Evolutionary conservation across 2,113 vertebrate genomes (phyloP).

Genomic region (Microtus richardsoni): DNA sequence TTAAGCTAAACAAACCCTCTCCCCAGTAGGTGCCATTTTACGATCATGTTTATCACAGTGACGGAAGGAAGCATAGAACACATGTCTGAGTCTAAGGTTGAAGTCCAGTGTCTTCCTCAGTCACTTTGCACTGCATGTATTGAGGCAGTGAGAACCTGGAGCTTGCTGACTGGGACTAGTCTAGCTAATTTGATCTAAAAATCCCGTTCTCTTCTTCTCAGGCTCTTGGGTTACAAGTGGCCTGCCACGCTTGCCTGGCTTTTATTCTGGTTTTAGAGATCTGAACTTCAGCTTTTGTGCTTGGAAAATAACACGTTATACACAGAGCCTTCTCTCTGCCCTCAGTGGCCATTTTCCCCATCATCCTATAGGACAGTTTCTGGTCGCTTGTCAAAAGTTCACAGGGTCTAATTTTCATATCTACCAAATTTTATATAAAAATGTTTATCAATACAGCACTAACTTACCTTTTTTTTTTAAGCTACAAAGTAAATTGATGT

Average conservation of each 20-base stretch:
- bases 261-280: background rate
- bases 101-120: background rate
- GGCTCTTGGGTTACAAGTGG: background rate
- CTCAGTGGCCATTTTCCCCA: background rate
- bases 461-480: background rate
- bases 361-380: background rate
- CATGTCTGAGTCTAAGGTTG: background rate
- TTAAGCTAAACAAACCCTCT: background rate
- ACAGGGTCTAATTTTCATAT: background rate
- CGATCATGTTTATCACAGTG: background rate
- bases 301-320: background rate
- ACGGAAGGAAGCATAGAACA: background rate
- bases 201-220: background rate
- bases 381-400: background rate
- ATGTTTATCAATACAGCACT: background rate
- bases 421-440: background rate
- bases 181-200: background rate
- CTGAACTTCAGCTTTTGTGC: background rate
- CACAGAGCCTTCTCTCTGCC: background rate
- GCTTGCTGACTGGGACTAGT: background rate
- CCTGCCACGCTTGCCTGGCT: background rate
- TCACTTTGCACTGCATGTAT: background rate
- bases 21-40: background rate
- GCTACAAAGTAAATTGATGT: constrained; percentile 8
- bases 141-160: background rate